phyloP scores from a whole-genome alignment of 2,113 vertebrate species.

The Oreocharis arfaki region DNA sequence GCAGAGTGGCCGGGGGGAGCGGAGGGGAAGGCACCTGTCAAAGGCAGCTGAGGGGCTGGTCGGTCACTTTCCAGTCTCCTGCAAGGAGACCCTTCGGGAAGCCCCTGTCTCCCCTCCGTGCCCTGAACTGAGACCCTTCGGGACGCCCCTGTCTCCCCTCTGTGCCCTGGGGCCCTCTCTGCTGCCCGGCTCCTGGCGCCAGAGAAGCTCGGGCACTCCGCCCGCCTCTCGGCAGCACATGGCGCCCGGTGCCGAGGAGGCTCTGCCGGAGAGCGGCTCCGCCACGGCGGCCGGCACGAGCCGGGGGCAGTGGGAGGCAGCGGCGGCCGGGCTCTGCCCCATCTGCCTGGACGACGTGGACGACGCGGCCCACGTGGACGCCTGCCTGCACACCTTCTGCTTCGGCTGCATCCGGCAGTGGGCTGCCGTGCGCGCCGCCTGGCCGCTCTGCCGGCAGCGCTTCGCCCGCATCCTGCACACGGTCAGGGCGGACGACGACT shows the following conservation, averaged over 20 bases:
- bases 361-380: not conserved
- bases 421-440: rapidly evolving
- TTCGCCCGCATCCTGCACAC: not conserved
- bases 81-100: not conserved
- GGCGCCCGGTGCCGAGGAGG: not conserved
- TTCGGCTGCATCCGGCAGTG: not conserved
- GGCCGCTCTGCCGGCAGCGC: not conserved
- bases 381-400: not conserved
- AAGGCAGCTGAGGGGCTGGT: not conserved
- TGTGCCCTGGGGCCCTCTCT: not conserved
- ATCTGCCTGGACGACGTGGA: not conserved
- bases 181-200: rapidly evolving
- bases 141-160: not conserved
- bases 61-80: not conserved
- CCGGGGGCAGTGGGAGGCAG: not conserved
- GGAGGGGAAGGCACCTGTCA: rapidly evolving
- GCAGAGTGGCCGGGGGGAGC: not conserved
- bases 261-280: not conserved
- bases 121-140: not conserved
- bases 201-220: not conserved
- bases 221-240: not conserved
- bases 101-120: not conserved
- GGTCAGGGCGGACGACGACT: not conserved
- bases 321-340: not conserved
- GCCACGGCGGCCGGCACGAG: rapidly evolving